These are phyloP conservation scores for Tenebrio molitor DNA, from an alignment of 1,140 invertebrate genomes.

Conservation along the genomic window DNA sequence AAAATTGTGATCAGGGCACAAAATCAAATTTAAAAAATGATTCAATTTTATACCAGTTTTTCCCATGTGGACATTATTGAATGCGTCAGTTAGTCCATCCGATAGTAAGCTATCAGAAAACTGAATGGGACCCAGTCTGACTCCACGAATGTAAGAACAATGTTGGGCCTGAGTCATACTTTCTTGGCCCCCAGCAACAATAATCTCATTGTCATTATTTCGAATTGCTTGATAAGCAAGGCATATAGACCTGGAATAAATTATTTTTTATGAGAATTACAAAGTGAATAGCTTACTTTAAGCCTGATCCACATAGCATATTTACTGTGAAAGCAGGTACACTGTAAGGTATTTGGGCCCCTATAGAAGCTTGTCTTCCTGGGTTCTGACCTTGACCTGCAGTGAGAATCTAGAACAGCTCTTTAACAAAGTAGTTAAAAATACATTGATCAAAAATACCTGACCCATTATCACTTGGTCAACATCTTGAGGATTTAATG, in stretches of 20 bases:
- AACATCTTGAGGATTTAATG: constrained; percentile 76
- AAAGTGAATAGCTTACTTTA: constrained; percentile 72
- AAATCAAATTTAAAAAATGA: constrained; percentile 42
- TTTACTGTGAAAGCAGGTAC: constrained; percentile 85
- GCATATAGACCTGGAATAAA: constrained; percentile 74
- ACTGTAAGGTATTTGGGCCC: constrained; percentile 80
- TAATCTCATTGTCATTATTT: constrained; percentile 77
- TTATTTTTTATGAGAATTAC: constrained; percentile 42
- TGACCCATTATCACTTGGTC: constrained; percentile 91
- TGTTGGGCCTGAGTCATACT: constrained; percentile 88
- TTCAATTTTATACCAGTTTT: too few species aligned
- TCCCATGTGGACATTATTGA: constrained; percentile 86
- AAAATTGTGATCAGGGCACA: constrained; percentile 1
- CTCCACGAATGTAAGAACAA: constrained; percentile 75
- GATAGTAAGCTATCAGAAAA: constrained; percentile 80
- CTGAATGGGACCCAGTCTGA: constrained; percentile 78
- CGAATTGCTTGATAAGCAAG: constrained; percentile 80
- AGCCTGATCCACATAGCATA: constrained; percentile 89
- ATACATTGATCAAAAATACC: constrained; percentile 67
- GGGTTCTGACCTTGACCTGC: constrained; percentile 89
- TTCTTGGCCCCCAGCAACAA: constrained; percentile 89
- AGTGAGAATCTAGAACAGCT: constrained; percentile 72
- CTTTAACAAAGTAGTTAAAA: constrained; percentile 42
- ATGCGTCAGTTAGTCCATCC: constrained; percentile 88
- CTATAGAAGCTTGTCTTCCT: constrained; percentile 83